These are phyloP conservation scores for Trichonephila clavipes DNA, from an alignment of 1,140 invertebrate species.

Conservation along the genomic window DNA sequence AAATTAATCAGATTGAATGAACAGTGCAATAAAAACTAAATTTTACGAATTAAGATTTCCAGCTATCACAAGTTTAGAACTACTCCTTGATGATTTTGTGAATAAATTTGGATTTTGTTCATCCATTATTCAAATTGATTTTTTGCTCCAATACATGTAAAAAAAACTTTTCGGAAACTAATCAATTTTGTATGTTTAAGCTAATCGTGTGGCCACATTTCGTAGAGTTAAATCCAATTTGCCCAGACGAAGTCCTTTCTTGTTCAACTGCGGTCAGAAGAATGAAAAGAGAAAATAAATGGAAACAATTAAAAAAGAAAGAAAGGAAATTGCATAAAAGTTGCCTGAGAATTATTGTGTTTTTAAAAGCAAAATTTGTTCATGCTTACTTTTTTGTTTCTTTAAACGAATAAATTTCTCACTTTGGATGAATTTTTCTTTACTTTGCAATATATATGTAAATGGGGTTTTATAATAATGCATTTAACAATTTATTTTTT, in stretches of 20 bases:
- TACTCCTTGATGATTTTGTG: too few species aligned
- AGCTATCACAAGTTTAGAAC: too few species aligned
- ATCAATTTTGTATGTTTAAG: neutral
- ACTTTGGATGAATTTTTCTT: neutral
- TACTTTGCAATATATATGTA: slow-evolving; percentile 15
- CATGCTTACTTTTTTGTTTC: neutral
- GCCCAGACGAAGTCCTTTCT: neutral
- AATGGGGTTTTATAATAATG: neutral
- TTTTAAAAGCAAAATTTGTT: neutral
- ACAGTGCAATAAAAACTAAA: too few species aligned
- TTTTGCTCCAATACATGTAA: too few species aligned
- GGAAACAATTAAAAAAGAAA: neutral
- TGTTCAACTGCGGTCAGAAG: neutral
- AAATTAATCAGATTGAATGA: too few species aligned
- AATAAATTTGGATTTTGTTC: too few species aligned
- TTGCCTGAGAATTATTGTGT: too few species aligned
- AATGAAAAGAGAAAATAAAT: neutral
- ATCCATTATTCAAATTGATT: too few species aligned
- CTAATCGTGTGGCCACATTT: neutral
- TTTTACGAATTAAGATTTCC: too few species aligned
- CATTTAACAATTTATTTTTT: neutral
- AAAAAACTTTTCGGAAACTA: too few species aligned
- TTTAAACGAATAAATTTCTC: neutral
- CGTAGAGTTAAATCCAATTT: neutral
- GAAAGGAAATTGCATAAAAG: neutral